Conservation (phyloP, 2,113 vertebrate species). For the Brachionichthys hirsutus region DNA sequence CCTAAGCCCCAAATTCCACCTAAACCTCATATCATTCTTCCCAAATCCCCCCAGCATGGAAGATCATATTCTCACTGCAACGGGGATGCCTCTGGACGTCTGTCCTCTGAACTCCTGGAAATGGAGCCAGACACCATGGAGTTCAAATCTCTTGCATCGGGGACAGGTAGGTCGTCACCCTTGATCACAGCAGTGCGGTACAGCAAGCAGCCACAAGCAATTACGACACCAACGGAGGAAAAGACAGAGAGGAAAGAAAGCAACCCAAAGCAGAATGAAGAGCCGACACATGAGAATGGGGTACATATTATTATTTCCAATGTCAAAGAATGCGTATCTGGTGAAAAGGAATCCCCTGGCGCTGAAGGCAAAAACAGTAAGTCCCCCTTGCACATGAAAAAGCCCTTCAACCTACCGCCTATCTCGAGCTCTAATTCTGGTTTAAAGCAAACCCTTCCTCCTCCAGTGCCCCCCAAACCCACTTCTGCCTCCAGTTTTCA, state of each 20-base stretch:
- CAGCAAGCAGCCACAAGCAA: conserved; percentile 49
- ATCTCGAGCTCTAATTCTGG: conserved; percentile 61
- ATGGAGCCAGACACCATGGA: conserved; percentile 87
- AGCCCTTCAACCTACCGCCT: conserved; percentile 16
- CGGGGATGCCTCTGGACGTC: conserved; percentile 71
- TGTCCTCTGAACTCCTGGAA: conserved; percentile 78
- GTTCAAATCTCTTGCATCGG: conserved; percentile 81
- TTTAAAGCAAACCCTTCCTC: conserved; percentile 58
- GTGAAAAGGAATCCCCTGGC: conserved; percentile 28
- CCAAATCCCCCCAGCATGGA: conserved; percentile 65
- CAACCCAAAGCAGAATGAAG: conserved; percentile 42
- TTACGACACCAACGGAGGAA: conserved; percentile 41
- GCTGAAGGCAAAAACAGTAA: conserved; percentile 40
- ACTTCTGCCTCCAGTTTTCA: conserved; percentile 52
- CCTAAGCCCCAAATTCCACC: conserved; percentile 71
- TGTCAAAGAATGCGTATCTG: conserved; percentile 34
- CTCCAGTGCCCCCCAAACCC: conserved; percentile 71
- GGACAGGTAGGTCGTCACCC: conserved; percentile 69
- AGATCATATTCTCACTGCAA: conserved; percentile 70
- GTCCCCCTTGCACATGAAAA: conserved; percentile 29
- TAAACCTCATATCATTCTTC: conserved; percentile 66
- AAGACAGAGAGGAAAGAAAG: conserved; percentile 24
- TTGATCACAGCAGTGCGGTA: conserved; percentile 77
- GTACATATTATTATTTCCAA: conserved; percentile 36
- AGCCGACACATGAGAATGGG: conserved; percentile 37